These are phyloP conservation scores for Graphium colonna DNA, from an alignment of 2,888 invertebrate genomes.

Conservation along the genomic window DNA sequence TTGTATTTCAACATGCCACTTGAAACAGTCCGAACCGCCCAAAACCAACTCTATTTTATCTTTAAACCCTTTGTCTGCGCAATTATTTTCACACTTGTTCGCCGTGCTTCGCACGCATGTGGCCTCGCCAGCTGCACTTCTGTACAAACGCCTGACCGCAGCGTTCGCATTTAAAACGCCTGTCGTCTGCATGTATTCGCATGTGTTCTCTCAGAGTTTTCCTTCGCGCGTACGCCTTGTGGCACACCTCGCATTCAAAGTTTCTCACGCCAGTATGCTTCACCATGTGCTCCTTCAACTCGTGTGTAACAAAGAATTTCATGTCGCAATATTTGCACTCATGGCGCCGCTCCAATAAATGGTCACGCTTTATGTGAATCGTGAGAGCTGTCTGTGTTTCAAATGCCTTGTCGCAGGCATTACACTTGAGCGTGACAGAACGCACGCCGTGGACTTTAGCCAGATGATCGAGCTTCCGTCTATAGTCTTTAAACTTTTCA, in stretches of 20 bases:
- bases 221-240: constrained; percentile 36
- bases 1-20: not conserved
- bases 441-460: constrained; percentile 34
- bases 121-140: constrained; percentile 41
- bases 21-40: too few relatives aligned
- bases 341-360: constrained; percentile 44
- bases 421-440: constrained; percentile 32
- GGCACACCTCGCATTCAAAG: constrained; percentile 41
- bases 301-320: constrained; percentile 34
- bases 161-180: constrained; percentile 38
- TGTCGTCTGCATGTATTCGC: constrained; percentile 42
- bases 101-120: constrained; percentile 37
- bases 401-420: constrained; percentile 41
- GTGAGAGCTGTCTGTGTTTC: constrained; percentile 32
- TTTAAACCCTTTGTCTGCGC: not conserved
- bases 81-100: constrained; percentile 24
- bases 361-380: constrained; percentile 42
- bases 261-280: constrained; percentile 36
- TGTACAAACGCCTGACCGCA: constrained; percentile 41
- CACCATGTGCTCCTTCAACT: constrained; percentile 39
- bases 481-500: constrained; percentile 40
- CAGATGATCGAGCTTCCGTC: constrained; percentile 38
- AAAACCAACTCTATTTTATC: not conserved
- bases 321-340: constrained; percentile 39
- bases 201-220: constrained; percentile 39